These are phyloP conservation scores for Drosophila bunnanda DNA, from an alignment of 2,888 invertebrate species.

Conservation along the genomic window DNA sequence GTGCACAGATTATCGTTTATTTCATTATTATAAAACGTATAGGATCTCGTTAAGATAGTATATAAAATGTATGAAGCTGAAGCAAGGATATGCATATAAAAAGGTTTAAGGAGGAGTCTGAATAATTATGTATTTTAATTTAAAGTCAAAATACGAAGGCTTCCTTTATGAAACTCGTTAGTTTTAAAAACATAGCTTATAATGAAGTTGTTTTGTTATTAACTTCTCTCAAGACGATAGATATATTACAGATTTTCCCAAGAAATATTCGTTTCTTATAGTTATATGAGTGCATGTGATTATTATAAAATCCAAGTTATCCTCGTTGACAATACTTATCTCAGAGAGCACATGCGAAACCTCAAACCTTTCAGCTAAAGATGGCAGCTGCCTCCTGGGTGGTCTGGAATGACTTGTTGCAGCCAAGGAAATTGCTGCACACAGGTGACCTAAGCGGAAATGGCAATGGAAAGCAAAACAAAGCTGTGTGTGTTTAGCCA, in stretches of 20 bases:
- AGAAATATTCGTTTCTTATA: background rate
- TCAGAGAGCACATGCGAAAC: background rate
- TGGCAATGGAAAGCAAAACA: slow-evolving; percentile 50
- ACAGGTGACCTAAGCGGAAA: slow-evolving; percentile 49
- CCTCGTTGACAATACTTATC: background rate
- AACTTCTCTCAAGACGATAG: no score
- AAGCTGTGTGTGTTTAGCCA: slow-evolving; percentile 21
- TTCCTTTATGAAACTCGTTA: background rate
- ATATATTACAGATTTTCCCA: background rate
- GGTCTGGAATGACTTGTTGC: slow-evolving; percentile 67
- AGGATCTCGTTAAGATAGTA: slow-evolving; percentile 7
- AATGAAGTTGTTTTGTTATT: background rate
- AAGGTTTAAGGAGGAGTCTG: no score
- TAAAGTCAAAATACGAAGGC: background rate
- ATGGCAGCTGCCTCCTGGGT: slow-evolving; percentile 57
- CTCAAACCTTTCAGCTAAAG: slow-evolving; percentile 11
- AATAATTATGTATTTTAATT: background rate
- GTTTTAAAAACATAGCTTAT: background rate
- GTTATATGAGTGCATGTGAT: background rate
- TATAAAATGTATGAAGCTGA: background rate
- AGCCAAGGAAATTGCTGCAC: slow-evolving; percentile 61
- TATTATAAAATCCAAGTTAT: background rate
- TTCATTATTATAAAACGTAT: slow-evolving; percentile 6
- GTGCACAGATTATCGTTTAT: slow-evolving; percentile 33
- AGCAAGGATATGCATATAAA: background rate